Percentiles rank a stretch among this genome's conserved stretches.
phyloP scores from a whole-genome alignment of 37 sponge, comb jelly and placozoan genomes.

The Beroe forskalii region DNA sequence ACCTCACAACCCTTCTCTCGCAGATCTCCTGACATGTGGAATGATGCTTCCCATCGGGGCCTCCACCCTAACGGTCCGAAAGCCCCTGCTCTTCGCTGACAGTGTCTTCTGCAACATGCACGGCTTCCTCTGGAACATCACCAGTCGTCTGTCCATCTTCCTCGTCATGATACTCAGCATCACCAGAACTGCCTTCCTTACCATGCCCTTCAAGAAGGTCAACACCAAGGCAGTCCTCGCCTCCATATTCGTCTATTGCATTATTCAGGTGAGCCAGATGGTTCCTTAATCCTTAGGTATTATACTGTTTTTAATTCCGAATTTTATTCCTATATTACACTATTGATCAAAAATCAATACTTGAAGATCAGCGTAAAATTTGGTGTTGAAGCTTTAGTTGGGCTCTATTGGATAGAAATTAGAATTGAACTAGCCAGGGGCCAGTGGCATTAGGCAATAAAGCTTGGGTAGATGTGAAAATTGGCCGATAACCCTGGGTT shows the following conservation, averaged over 20 bases:
- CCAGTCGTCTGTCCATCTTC: constrained; percentile 43
- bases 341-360: too few species aligned
- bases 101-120: constrained; percentile 53
- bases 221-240: constrained; percentile 5
- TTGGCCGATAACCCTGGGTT: too few species aligned
- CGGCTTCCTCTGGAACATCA: constrained; percentile 65
- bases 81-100: constrained; percentile 37
- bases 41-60: constrained; percentile 46
- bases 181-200: constrained; percentile 49
- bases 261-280: constrained; percentile 42
- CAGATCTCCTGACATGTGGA: constrained; percentile 34
- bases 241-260: constrained; percentile 43
- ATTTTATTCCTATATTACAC: too few species aligned
- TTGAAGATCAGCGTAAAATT: too few species aligned
- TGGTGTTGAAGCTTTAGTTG: too few species aligned
- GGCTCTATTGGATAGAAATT: too few species aligned
- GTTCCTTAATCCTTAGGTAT: neutral
- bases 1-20: neutral
- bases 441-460: too few species aligned
- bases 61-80: neutral
- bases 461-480: too few species aligned
- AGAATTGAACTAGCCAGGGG: too few species aligned
- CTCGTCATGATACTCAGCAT: constrained; percentile 51
- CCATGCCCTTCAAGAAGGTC: constrained; percentile 58
- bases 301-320: neutral